These are phyloP conservation scores for Xanthostigma xanthostigma DNA, from an alignment of 2,888 invertebrate genomes.

Conservation along the genomic window DNA sequence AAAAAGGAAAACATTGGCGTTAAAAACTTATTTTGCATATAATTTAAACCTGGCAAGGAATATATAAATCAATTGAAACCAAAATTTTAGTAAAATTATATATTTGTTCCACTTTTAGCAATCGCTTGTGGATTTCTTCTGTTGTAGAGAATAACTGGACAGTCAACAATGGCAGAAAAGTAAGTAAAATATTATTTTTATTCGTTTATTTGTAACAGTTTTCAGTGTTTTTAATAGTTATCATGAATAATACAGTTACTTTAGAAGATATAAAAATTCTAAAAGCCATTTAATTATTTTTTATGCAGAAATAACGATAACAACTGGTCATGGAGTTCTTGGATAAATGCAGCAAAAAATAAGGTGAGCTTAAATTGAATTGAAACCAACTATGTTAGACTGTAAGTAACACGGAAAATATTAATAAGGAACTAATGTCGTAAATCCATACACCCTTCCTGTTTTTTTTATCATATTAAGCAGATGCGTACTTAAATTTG, in stretches of 20 bases:
- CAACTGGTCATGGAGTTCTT: slow-evolving; percentile 27
- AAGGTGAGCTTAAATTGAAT: slow-evolving; percentile 19
- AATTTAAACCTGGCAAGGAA: too few relatives aligned
- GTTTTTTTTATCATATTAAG: too few relatives aligned
- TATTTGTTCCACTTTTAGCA: not conserved
- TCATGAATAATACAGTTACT: slow-evolving; percentile 2
- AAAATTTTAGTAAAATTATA: too few relatives aligned
- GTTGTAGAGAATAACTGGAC: not conserved
- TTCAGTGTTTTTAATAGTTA: slow-evolving; percentile 1
- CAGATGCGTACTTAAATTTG: too few relatives aligned
- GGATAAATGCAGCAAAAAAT: slow-evolving; percentile 28
- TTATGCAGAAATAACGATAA: slow-evolving; percentile 16
- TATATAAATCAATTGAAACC: too few relatives aligned
- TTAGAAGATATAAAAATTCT: slow-evolving; percentile 4
- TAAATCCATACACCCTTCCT: too few relatives aligned
- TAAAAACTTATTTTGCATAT: too few relatives aligned
- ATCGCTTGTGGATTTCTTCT: not conserved
- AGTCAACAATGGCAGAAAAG: not conserved
- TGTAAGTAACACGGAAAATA: too few relatives aligned
- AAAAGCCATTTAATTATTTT: not conserved
- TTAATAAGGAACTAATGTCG: too few relatives aligned
- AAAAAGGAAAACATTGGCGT: too few relatives aligned
- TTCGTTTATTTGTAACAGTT: too few relatives aligned
- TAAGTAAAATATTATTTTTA: not conserved
- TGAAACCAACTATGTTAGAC: too few relatives aligned